A percentile compares a stretch with the other conserved stretches of the same genome.
Conservation (phyloP, 2,888 invertebrate species). For the Drosophila robusta region DNA sequence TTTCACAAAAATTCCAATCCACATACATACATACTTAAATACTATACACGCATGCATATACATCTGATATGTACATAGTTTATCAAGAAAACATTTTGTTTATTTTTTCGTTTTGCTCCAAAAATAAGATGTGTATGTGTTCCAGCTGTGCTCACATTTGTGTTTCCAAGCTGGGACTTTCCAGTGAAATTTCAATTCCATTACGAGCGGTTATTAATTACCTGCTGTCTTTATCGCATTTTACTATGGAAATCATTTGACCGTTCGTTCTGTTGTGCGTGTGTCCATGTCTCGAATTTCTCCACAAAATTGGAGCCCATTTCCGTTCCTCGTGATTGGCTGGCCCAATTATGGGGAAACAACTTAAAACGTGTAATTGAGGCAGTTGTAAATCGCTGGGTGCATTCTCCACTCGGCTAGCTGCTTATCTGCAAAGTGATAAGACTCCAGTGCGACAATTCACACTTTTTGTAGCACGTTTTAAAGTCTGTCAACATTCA, state of each 20-base stretch:
- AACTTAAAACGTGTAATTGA: slow-evolving; percentile 17
- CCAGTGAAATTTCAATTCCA: slow-evolving; percentile 50
- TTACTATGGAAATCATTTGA: slow-evolving; percentile 17
- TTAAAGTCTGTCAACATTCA: slow-evolving; percentile 33
- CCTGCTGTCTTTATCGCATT: slow-evolving; percentile 40
- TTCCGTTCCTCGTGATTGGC: slow-evolving; percentile 8
- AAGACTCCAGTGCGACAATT: slow-evolving; percentile 48
- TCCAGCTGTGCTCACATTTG: slow-evolving; percentile 45
- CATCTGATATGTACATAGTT: slow-evolving; percentile 25
- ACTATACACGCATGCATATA: neutral
- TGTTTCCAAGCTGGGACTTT: slow-evolving; percentile 39
- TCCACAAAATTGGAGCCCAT: slow-evolving; percentile 23
- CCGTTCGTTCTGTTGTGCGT: slow-evolving; percentile 3
- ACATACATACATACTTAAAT: neutral
- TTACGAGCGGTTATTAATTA: slow-evolving; percentile 44
- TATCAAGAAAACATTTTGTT: slow-evolving; percentile 65
- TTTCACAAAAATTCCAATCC: slow-evolving; percentile 40
- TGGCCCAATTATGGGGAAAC: slow-evolving; percentile 5
- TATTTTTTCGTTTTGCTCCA: slow-evolving; percentile 39
- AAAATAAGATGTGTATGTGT: slow-evolving; percentile 44
- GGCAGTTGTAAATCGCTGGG: slow-evolving; percentile 3
- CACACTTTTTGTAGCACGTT: slow-evolving; percentile 52
- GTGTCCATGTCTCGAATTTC: slow-evolving; percentile 28
- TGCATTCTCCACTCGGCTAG: slow-evolving; percentile 6
- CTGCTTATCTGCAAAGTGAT: slow-evolving; percentile 63